Base-by-base conservation (phyloP, 1,140 invertebrate genomes). In the Tetramorium parvispinum region DNA sequence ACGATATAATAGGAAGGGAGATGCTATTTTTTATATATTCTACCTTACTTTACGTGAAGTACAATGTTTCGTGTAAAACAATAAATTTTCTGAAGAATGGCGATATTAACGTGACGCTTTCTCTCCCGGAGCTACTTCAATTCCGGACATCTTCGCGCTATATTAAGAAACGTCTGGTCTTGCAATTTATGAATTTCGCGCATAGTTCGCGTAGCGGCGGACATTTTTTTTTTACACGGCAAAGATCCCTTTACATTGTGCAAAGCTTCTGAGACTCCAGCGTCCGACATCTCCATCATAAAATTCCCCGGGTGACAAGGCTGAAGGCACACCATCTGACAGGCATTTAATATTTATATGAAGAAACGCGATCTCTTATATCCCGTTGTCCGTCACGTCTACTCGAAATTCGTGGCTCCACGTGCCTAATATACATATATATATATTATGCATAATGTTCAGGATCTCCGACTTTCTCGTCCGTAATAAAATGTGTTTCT, bases 331-430 rank as follows among this genome's bases (percentile, higher is more conserved):
- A 32, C 3, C 21, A 32, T 10, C 21, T 43, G n/a, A 43, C 24
- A n/a, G 40, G 3, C 40, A 57, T 43, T 13, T 76, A 57, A 16
- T 57, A 76, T 76, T 76, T n/a, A 75, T 51, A 27, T 24, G 21
- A 76, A 40, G 18, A 40, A 57, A 57, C 21, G 13, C 11, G 32
- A 37, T 21, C 53, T 40, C 21, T 55, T n/a, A 57, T 76, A 57
- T 76, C 11, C 8, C 49, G 49, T 3, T 66, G 18, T 43, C n/a
- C 18, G 0, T 16, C 40, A 7, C 27, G 11, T 37, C 49, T 53
- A 55, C 10, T 32, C 49, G 8, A 43, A 68, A 24, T 13, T 57
- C 21, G 13, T 61, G 0, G 10, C 11, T 68, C 11, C 11, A 43
- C 11, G 16, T 21, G 37, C 16, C 10, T 37, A 55, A 55, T 46